Evolutionary conservation across 2,888 invertebrate species (phyloP).

Genomic region (Trichopoda pennipes): DNA sequence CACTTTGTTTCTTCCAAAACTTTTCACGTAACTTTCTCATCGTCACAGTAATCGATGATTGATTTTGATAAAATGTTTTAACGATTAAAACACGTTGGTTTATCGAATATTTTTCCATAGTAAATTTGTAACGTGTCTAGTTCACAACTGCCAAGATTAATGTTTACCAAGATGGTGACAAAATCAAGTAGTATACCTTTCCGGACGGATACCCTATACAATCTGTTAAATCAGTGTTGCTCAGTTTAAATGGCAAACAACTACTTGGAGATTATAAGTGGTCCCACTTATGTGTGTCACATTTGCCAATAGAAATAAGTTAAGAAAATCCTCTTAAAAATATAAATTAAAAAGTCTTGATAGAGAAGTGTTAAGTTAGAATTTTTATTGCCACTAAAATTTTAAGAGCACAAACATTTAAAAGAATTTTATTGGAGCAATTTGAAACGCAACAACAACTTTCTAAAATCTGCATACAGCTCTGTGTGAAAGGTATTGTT

Average conservation of each 20-base stretch:
- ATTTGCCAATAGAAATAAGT: background rate
- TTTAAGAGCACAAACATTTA: background rate
- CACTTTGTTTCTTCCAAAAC: too few species aligned
- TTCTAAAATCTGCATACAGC: conserved; percentile 2
- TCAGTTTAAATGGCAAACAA: conserved; percentile 2
- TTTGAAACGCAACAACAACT: background rate
- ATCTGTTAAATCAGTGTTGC: too few species aligned
- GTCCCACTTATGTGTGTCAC: background rate
- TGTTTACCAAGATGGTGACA: too few species aligned
- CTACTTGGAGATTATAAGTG: background rate
- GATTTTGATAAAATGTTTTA: too few species aligned
- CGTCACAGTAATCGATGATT: too few species aligned
- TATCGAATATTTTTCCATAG: too few species aligned
- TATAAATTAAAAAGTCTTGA: background rate
- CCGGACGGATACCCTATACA: too few species aligned
- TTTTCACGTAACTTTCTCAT: too few species aligned
- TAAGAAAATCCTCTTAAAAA: conserved; percentile 14
- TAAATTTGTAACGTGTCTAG: too few species aligned
- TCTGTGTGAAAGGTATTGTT: conserved; percentile 14
- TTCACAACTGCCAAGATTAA: too few species aligned
- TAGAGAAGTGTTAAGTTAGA: background rate
- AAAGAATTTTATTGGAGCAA: background rate
- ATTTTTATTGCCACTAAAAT: background rate
- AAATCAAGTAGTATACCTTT: too few species aligned
- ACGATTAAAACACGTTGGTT: too few species aligned